Conservation (phyloP, 2,797 vertebrate genomes). For the Acanthopagrus latus region DNA sequence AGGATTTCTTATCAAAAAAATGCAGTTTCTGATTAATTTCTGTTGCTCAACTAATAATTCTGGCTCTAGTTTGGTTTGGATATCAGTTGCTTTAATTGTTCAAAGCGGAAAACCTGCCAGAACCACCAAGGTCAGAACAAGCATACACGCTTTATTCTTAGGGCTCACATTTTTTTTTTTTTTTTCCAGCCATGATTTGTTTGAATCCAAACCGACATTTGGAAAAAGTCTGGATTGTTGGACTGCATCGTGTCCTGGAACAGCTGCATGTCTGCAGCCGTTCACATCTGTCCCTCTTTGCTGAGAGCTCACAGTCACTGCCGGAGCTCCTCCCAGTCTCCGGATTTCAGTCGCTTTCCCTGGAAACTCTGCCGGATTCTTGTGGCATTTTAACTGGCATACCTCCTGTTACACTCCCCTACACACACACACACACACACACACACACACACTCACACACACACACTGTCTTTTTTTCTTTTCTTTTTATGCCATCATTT, state of each 20-base stretch:
- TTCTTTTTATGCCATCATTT: slow-evolving; percentile 45
- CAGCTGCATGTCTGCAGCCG: slow-evolving; percentile 43
- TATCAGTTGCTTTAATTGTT: neutral
- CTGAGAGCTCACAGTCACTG: slow-evolving; percentile 24
- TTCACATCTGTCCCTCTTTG: slow-evolving; percentile 35
- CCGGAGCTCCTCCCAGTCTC: slow-evolving; percentile 64
- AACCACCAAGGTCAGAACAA: slow-evolving; percentile 5
- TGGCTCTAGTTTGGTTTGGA: neutral
- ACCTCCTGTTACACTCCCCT: slow-evolving; percentile 34
- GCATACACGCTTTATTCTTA: neutral
- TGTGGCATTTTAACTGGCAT: slow-evolving; percentile 80
- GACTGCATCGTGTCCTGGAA: slow-evolving; percentile 1
- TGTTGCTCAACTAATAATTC: neutral
- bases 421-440: slow-evolving; percentile 15
- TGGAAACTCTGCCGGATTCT: slow-evolving; percentile 76
- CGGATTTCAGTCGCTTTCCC: slow-evolving; percentile 39
- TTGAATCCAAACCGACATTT: slow-evolving; percentile 28
- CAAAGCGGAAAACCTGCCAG: neutral
- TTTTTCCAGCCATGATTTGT: slow-evolving; percentile 23
- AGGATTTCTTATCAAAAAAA: too few species aligned
- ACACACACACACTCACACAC: slow-evolving; percentile 13
- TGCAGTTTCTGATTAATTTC: neutral
- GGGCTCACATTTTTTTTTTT: slow-evolving; percentile 26
- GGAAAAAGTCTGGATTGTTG: slow-evolving; percentile 37
- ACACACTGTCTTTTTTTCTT: slow-evolving; percentile 10